phyloP scores from a whole-genome alignment of 1,140 invertebrate genomes.

The Papilio xuthus region DNA sequence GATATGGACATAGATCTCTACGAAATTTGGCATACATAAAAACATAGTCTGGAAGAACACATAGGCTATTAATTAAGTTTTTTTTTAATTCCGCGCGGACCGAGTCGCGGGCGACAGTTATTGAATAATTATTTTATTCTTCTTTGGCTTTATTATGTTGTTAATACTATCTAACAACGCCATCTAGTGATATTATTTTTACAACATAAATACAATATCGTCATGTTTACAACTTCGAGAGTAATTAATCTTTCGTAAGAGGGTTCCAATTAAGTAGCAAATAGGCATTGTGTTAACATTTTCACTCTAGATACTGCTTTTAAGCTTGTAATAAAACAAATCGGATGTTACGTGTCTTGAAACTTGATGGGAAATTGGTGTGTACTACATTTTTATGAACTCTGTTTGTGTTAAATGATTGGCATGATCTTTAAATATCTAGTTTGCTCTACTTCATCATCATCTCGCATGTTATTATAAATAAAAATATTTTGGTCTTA shows the following conservation, averaged over 20 bases:
- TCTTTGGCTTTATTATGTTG: not conserved
- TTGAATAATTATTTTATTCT: too few species aligned
- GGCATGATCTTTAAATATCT: too few species aligned
- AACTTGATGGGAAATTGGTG: not conserved
- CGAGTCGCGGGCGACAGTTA: too few species aligned
- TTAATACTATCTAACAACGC: not conserved
- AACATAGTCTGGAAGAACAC: too few species aligned
- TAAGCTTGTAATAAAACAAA: slow-evolving; percentile 1
- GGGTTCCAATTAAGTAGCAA: not conserved
- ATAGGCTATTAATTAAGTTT: too few species aligned
- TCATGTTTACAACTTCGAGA: not conserved
- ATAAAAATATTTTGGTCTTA: too few species aligned
- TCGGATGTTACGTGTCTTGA: not conserved
- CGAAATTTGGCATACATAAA: too few species aligned
- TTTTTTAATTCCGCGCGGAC: too few species aligned
- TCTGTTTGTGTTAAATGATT: too few species aligned
- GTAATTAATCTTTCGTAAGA: not conserved
- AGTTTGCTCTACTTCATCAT: too few species aligned
- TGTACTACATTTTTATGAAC: not conserved
- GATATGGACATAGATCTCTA: too few species aligned
- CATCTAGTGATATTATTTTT: not conserved
- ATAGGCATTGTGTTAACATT: not conserved
- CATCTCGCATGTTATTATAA: too few species aligned
- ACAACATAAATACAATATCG: not conserved
- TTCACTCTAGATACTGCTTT: not conserved